Percentiles rank a stretch among this genome's conserved stretches.
phyloP scores from a whole-genome alignment of 2,797 vertebrate genomes.

The Dendrocincla tyrannina region DNA sequence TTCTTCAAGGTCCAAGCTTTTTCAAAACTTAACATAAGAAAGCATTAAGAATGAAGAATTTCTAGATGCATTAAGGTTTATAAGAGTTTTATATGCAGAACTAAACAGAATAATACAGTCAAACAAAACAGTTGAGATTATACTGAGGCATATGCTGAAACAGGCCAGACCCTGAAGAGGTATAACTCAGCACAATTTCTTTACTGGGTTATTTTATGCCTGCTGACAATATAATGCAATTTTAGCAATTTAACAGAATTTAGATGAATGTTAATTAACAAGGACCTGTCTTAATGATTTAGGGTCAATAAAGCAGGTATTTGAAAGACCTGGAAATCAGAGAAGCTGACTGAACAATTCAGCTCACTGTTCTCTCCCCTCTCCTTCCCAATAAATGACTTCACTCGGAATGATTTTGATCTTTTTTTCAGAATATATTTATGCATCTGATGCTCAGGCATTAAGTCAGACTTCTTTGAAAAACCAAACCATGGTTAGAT shows the following conservation, averaged over 20 bases:
- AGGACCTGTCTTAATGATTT: conserved; percentile 18
- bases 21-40: neutral
- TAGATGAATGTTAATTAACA: conserved; percentile 39
- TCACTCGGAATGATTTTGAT: neutral
- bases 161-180: neutral
- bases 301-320: neutral
- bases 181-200: conserved; percentile 13
- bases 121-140: neutral
- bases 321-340: neutral
- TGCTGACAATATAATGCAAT: conserved; percentile 44
- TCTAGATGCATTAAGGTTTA: neutral
- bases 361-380: neutral
- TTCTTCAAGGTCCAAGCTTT: neutral
- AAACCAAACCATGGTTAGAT: neutral
- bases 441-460: neutral
- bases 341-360: neutral
- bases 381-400: neutral
- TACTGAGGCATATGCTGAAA: neutral
- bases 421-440: neutral
- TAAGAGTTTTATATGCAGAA: neutral
- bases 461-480: neutral
- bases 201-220: conserved; percentile 13
- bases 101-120: neutral
- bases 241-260: conserved; percentile 40
- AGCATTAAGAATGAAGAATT: neutral